phyloP scores from a whole-genome alignment of 2,113 vertebrate genomes.

The Regulus satrapa region DNA sequence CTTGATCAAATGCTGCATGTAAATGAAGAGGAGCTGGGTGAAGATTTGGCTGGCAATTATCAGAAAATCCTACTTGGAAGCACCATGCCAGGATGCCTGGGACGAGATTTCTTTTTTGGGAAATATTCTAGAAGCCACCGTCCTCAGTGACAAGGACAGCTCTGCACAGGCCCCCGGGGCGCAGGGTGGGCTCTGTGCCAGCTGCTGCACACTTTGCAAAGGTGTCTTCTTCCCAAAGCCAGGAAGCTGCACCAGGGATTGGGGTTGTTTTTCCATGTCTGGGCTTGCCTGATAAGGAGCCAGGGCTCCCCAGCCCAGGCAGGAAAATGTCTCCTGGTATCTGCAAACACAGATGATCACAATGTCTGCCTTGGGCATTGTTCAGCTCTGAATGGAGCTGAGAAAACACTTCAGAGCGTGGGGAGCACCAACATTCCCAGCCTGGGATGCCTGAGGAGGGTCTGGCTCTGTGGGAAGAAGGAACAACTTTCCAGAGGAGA shows the following conservation, averaged over 20 bases:
- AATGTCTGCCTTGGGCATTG: not conserved
- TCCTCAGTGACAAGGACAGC: not conserved
- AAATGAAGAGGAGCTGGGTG: slow-evolving; percentile 10
- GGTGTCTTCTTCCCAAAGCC: not conserved
- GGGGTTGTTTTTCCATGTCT: not conserved
- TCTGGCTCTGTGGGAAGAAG: not conserved
- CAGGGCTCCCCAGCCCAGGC: not conserved
- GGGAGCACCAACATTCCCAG: not conserved
- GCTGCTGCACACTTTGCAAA: not conserved
- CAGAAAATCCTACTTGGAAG: not conserved
- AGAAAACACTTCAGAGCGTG: not conserved
- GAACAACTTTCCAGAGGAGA: not conserved
- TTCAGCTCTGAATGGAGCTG: not conserved
- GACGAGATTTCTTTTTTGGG: not conserved
- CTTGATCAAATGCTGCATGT: not conserved
- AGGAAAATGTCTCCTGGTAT: not conserved
- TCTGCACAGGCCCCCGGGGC: not conserved
- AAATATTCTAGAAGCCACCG: not conserved
- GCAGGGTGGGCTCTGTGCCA: not conserved
- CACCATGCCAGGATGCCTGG: not conserved
- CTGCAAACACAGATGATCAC: not conserved
- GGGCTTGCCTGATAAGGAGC: not conserved
- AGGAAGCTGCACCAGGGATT: not conserved
- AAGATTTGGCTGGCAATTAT: not conserved
- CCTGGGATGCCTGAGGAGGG: not conserved